These are phyloP conservation scores for Centropus unirufus DNA, from an alignment of 2,113 vertebrate species.

Conservation along the genomic window DNA sequence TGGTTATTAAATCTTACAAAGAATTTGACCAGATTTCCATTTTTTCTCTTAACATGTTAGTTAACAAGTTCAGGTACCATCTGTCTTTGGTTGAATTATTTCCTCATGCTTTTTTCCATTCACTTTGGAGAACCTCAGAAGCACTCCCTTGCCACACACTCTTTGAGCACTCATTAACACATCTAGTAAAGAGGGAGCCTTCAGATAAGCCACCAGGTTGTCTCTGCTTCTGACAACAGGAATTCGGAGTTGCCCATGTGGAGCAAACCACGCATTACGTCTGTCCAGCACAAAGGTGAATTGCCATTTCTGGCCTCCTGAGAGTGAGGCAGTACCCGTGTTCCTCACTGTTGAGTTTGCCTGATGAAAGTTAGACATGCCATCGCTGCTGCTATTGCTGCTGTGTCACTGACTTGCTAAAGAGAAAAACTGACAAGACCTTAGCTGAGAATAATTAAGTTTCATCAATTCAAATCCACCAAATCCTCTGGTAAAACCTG, in stretches of 20 bases:
- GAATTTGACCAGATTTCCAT: background rate
- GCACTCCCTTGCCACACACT: background rate
- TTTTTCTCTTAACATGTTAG: background rate
- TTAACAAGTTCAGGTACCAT: background rate
- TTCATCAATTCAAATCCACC: background rate
- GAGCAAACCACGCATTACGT: background rate
- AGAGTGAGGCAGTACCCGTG: background rate
- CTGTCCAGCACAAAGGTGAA: background rate
- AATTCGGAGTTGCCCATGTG: fast-evolving
- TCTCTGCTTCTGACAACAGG: background rate
- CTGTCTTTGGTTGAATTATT: background rate
- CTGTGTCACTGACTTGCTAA: background rate
- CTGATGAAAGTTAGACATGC: background rate
- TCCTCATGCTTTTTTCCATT: background rate
- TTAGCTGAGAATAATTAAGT: background rate
- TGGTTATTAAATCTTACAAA: background rate
- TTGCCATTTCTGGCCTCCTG: background rate
- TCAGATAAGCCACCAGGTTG: background rate
- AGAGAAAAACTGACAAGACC: background rate
- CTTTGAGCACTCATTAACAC: background rate
- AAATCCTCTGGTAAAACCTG: background rate
- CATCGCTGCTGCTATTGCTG: background rate
- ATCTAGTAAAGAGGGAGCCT: background rate
- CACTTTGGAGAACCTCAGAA: background rate
- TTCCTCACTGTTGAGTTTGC: background rate